Evolutionary conservation across 2,888 invertebrate species (phyloP).

Genomic region (Nomada ruficornis): DNA sequence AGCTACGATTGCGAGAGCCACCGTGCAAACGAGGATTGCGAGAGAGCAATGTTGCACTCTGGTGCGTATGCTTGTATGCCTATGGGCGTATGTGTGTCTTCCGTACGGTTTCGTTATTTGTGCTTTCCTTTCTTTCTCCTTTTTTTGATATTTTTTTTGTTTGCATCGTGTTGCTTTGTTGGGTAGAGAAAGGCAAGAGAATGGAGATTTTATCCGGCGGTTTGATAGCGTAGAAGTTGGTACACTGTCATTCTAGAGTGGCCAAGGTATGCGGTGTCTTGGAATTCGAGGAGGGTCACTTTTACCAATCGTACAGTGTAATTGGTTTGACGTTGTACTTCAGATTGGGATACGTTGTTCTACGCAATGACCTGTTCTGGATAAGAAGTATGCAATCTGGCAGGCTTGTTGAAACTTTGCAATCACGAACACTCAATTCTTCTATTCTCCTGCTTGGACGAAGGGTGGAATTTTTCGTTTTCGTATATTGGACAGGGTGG

Average conservation of each 20-base stretch:
- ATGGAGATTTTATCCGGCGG: constrained; percentile 12
- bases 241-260: background rate
- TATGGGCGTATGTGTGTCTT: background rate
- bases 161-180: background rate
- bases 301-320: background rate
- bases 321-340: background rate
- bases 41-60: constrained; percentile 19
- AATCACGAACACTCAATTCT: no score
- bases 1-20: constrained; percentile 53
- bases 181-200: constrained; percentile 13
- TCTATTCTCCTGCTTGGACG: no score
- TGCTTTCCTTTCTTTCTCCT: constrained; percentile 9
- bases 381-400: no score
- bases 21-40: constrained; percentile 34
- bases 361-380: no score
- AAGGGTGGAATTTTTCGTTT: no score
- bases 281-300: background rate
- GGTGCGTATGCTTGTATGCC: background rate
- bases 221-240: background rate
- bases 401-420: no score
- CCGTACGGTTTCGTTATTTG: constrained; percentile 17
- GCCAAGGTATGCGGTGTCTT: background rate
- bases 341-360: no score
- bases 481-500: no score
- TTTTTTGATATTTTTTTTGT: background rate